Evolutionary conservation across 2,797 vertebrate species (phyloP).

Genomic region (Capromys pilorides): DNA sequence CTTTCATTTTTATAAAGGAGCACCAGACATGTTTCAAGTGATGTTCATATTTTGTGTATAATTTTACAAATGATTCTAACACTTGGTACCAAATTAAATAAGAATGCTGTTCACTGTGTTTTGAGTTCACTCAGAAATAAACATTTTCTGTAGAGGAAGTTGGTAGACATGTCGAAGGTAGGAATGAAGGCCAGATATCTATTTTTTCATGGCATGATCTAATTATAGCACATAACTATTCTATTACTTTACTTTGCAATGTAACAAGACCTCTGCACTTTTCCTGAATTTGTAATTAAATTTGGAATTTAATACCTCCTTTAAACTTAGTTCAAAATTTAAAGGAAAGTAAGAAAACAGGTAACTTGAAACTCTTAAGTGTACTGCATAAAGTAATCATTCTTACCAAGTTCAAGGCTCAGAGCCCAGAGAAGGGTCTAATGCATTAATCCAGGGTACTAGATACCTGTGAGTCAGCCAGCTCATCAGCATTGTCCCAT

Average conservation of each 20-base stretch:
- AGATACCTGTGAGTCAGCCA: constrained; percentile 37
- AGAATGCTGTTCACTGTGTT: neutral
- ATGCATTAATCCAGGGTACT: constrained; percentile 18
- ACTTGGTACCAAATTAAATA: neutral
- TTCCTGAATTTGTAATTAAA: constrained; percentile 54
- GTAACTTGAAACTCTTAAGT: constrained; percentile 25
- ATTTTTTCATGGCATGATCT: neutral
- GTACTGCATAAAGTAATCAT: constrained; percentile 10
- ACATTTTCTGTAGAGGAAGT: neutral
- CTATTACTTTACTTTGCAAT: neutral
- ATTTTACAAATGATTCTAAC: neutral
- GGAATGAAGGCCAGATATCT: neutral
- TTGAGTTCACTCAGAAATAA: neutral
- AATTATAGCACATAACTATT: neutral
- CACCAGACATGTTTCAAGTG: neutral
- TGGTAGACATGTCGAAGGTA: neutral
- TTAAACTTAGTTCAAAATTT: constrained; percentile 49
- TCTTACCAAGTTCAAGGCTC: constrained; percentile 21
- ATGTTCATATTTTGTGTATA: neutral
- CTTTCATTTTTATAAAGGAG: neutral
- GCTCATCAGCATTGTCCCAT: constrained; percentile 5
- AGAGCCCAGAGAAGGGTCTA: constrained; percentile 32
- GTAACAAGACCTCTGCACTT: neutral
- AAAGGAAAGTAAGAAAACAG: constrained; percentile 39
- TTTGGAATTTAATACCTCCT: constrained; percentile 42